Evolutionary conservation across 92 coral and sea anemone species (phyloP).

Genomic region (Montipora capitata): DNA sequence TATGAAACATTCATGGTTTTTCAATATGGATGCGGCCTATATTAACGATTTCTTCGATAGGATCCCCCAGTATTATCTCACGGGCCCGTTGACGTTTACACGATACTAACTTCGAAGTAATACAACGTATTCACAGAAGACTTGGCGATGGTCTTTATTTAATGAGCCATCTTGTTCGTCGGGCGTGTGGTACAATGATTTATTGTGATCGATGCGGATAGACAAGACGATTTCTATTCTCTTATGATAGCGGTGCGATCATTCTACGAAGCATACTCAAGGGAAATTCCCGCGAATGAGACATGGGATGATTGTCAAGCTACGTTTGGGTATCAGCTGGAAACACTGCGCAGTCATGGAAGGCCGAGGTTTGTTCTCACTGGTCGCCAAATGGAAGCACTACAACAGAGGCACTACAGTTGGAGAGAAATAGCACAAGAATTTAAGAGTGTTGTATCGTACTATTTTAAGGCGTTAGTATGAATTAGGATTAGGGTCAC

Average conservation of each 20-base stretch:
- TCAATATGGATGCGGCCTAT: no score
- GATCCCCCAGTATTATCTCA: no score
- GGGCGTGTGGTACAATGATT: conserved; percentile 12
- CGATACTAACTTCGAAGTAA: no score
- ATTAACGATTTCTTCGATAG: no score
- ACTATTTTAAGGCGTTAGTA: conserved; percentile 14
- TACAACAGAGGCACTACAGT: conserved; percentile 25
- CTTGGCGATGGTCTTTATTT: neutral
- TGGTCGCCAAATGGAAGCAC: conserved; percentile 4
- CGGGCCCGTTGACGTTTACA: no score
- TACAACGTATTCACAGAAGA: no score
- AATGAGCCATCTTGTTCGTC: neutral
- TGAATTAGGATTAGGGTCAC: neutral
- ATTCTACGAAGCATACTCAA: conserved; percentile 29
- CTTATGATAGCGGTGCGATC: conserved; percentile 31
- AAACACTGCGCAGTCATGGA: conserved; percentile 30
- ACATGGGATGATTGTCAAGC: conserved; percentile 17
- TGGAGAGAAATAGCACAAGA: no score
- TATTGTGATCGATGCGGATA: conserved; percentile 26
- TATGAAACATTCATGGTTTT: no score
- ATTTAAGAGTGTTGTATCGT: neutral
- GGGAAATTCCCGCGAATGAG: conserved; percentile 6
- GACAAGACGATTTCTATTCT: conserved; percentile 27
- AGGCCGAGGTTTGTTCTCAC: conserved; percentile 36
- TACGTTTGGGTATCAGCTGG: conserved; percentile 21